phyloP scores from a whole-genome alignment of 2,888 invertebrate genomes.

The Smittia aterrima region DNA sequence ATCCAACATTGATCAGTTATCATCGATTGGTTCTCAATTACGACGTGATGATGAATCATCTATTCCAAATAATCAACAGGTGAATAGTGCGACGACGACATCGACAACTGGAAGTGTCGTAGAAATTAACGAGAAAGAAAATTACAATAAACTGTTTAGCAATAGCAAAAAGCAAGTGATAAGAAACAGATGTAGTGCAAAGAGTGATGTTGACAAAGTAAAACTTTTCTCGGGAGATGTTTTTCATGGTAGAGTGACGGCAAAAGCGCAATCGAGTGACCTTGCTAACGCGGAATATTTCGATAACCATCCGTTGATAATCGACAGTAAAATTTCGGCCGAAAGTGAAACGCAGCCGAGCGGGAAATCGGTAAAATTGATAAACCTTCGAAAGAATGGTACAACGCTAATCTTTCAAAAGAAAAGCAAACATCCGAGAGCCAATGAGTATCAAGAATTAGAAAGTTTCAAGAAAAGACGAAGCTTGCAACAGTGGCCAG shows the following conservation, averaged over 20 bases:
- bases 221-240: slow-evolving; percentile 42
- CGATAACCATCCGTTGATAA: slow-evolving; percentile 32
- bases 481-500: slow-evolving; percentile 18
- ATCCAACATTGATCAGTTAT: slow-evolving; percentile 13
- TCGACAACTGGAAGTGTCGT: neutral
- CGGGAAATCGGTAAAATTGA: slow-evolving; percentile 39
- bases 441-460: slow-evolving; percentile 38
- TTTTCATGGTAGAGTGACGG: slow-evolving; percentile 31
- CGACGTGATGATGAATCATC: neutral
- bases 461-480: slow-evolving; percentile 39
- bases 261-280: neutral
- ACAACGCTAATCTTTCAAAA: slow-evolving; percentile 37
- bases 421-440: slow-evolving; percentile 6
- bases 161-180: slow-evolving; percentile 41
- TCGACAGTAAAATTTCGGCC: neutral
- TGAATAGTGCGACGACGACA: neutral
- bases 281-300: neutral
- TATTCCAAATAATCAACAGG: neutral
- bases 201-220: slow-evolving; percentile 41
- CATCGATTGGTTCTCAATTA: slow-evolving; percentile 22
- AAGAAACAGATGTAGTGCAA: slow-evolving; percentile 27
- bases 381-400: slow-evolving; percentile 33
- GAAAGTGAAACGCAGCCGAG: slow-evolving; percentile 40
- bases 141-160: slow-evolving; percentile 31
- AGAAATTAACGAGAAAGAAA: slow-evolving; percentile 9